Evolutionary conservation across 2,888 invertebrate species (phyloP).

Genomic region (Troides helena): DNA sequence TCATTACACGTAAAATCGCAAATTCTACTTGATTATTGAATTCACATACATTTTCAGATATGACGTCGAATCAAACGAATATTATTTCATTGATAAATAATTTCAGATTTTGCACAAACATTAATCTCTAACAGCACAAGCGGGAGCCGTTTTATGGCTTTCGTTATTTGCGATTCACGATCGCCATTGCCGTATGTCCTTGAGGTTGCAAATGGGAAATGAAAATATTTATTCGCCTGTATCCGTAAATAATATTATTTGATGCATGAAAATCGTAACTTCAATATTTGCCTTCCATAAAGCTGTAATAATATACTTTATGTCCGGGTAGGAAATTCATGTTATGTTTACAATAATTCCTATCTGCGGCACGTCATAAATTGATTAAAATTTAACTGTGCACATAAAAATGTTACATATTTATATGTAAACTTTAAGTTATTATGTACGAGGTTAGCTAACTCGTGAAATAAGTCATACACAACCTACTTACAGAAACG

Average conservation of each 20-base stretch:
- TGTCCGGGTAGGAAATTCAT: constrained; percentile 11
- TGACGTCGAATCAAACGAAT: not conserved
- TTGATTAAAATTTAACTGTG: not conserved
- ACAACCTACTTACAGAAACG: not conserved
- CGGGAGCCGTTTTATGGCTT: constrained; percentile 2
- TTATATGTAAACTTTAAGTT: not conserved
- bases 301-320: constrained; percentile 15
- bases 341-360: constrained; percentile 3
- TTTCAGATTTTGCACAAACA: constrained; percentile 1
- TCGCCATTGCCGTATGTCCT: constrained; percentile 19
- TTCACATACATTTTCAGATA: not conserved
- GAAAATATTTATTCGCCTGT: constrained; percentile 26
- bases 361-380: not conserved
- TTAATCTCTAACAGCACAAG: not conserved
- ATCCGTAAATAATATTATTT: constrained; percentile 26
- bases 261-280: constrained; percentile 20
- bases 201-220: constrained; percentile 19
- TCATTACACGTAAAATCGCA: no score
- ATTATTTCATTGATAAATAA: not conserved
- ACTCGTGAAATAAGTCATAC: no score
- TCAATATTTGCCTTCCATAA: constrained; percentile 22
- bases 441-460: no score
- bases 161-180: constrained; percentile 20
- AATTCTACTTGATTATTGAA: no score
- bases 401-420: not conserved